A percentile compares a stretch with the other conserved stretches of the same genome.
Evolutionary conservation across 2,888 invertebrate species (phyloP).

Genomic region (Vanessa cardui): DNA sequence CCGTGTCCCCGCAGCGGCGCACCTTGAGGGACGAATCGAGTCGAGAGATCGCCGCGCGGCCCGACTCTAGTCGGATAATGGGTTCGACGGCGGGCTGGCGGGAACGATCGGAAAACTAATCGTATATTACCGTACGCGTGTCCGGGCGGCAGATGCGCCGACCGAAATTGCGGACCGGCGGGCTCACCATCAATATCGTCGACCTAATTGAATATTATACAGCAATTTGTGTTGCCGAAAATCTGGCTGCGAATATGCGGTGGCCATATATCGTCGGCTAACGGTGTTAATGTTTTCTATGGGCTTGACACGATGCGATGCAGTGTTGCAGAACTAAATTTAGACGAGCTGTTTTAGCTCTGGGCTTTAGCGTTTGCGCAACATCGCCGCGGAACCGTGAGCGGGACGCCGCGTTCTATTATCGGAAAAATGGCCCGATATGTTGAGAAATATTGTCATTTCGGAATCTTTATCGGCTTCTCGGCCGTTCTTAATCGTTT

Average conservation of each 20-base stretch:
- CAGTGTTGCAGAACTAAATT: slow-evolving; percentile 77
- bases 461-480: slow-evolving; percentile 31
- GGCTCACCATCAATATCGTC: slow-evolving; percentile 71
- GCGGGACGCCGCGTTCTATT: slow-evolving; percentile 71
- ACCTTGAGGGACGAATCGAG: slow-evolving; percentile 65
- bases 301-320: slow-evolving; percentile 64
- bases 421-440: slow-evolving; percentile 72
- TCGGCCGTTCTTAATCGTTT: slow-evolving; percentile 20
- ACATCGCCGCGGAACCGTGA: slow-evolving; percentile 56
- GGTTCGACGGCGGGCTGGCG: slow-evolving; percentile 38
- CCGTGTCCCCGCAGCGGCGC: slow-evolving; percentile 58
- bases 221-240: slow-evolving; percentile 80
- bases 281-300: slow-evolving; percentile 75
- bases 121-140: slow-evolving; percentile 70
- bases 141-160: slow-evolving; percentile 73
- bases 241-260: slow-evolving; percentile 78
- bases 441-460: slow-evolving; percentile 51
- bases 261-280: slow-evolving; percentile 71
- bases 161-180: slow-evolving; percentile 75
- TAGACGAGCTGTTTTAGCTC: slow-evolving; percentile 71
- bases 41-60: slow-evolving; percentile 18
- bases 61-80: slow-evolving; percentile 40
- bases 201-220: slow-evolving; percentile 82
- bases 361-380: slow-evolving; percentile 72
- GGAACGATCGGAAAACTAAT: slow-evolving; percentile 68